Conservation (phyloP, 2,888 invertebrate genomes). For the Tachina fera region DNA sequence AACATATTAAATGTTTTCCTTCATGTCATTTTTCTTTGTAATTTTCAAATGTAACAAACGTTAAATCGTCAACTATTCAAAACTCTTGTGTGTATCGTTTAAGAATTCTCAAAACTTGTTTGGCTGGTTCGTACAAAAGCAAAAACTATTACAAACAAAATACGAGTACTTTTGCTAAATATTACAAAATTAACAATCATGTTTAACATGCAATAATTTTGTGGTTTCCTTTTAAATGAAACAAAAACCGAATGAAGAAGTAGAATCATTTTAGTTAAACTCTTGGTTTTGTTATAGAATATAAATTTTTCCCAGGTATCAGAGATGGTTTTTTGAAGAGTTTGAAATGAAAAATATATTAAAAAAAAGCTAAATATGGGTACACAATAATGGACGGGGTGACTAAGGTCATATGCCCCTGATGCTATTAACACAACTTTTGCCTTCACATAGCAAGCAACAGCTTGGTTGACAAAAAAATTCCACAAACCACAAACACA, state of each 20-base stretch:
- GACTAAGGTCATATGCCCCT: too few species aligned
- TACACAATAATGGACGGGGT: not conserved
- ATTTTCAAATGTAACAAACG: conserved; percentile 14
- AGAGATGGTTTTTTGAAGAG: not conserved
- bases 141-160: not conserved
- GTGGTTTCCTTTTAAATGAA: conserved; percentile 51
- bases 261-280: conserved; percentile 13
- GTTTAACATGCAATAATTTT: conserved; percentile 64
- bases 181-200: conserved; percentile 47
- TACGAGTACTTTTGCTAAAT: not conserved
- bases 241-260: conserved; percentile 32
- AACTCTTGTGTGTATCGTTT: not conserved
- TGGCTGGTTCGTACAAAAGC: not conserved
- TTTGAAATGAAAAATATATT: not conserved
- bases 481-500: too few species aligned
- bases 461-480: too few species aligned
- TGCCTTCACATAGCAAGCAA: too few species aligned
- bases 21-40: too few species aligned
- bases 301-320: not conserved
- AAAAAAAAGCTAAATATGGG: too few species aligned
- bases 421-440: too few species aligned
- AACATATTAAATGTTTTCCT: too few species aligned
- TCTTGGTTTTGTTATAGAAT: not conserved
- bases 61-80: not conserved
- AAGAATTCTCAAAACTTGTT: not conserved